A percentile compares a stretch with the other conserved stretches of the same genome.
phyloP scores from a whole-genome alignment of 2,113 vertebrate species.

The Mobula birostris region DNA sequence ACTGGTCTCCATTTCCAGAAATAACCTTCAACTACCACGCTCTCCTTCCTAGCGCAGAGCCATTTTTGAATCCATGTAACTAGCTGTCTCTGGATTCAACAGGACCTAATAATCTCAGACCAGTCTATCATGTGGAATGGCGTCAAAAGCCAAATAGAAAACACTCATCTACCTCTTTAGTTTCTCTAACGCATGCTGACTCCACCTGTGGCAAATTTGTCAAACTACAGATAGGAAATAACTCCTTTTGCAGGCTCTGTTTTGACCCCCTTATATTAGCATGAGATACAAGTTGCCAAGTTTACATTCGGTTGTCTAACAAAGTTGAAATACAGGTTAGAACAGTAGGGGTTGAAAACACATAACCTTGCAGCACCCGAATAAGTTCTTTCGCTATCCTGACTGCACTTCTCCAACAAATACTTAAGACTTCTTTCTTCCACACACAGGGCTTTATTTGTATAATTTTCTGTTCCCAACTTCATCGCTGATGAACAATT shows the following conservation, averaged over 20 bases:
- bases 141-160: no score
- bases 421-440: background rate
- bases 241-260: background rate
- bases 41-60: no score
- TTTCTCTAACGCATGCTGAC: no score
- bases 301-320: background rate
- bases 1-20: no score
- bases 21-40: no score
- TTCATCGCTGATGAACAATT: background rate
- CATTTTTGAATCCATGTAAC: no score
- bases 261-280: background rate
- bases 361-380: background rate
- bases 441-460: background rate
- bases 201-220: background rate
- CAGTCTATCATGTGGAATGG: no score
- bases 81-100: no score
- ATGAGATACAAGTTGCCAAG: background rate
- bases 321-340: background rate
- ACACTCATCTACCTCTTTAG: no score
- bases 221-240: background rate
- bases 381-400: background rate
- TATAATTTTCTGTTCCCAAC: background rate
- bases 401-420: background rate
- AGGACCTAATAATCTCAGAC: no score
- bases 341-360: background rate